Base-by-base conservation (phyloP, 2,113 vertebrate genomes). In the Zapus hudsonius region DNA sequence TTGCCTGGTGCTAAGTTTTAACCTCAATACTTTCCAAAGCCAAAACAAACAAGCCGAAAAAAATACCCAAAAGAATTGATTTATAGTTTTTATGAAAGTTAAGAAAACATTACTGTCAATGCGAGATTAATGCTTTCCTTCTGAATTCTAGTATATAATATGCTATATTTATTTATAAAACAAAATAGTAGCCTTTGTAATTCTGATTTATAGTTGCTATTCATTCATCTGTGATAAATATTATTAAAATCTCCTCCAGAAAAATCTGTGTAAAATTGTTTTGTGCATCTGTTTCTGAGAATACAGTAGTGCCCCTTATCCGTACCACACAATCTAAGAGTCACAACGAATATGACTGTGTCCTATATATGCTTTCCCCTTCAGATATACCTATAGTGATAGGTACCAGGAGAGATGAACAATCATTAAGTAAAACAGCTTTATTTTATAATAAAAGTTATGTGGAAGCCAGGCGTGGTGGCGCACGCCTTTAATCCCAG, bases 161-260 rank as follows among this genome's bases (percentile, higher is more conserved):
- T 70, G 31, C 47, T 78, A 0, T 66, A 67, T 52, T 95, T 66
- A 67, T 52, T 95, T 94, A 91, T 73, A 88, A 81, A 81, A 82
- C 15, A 85, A 88, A 38, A 85, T 87, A 57, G n/a, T 89, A 63
- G 55, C 27, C 33, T 94, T 15, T 61, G 19, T 84, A 76, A 83
- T 88, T 87, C 29, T 38, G 93, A 7, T 84, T 94, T 93, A 95
- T 52, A 82, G 29, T 70, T 88, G 81, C 44, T 36, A 75, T 93
- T 95, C 90, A 78, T 36, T 92, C 6, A n/a, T 70, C 38, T 72
- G 29, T 66, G 61, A 69, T 70, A 73, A 91, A 47, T 69, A 36
- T 33, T 90, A 81, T 79, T 93, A 90, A 78, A 79, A 1, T 20
- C 61, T 52, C 20, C 7, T 36, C 19, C 33, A 19, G 36, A 66